Percentiles rank a stretch among this genome's conserved stretches.
Conservation (phyloP, 1,140 invertebrate genomes). For the Scaptomyza pallida region DNA sequence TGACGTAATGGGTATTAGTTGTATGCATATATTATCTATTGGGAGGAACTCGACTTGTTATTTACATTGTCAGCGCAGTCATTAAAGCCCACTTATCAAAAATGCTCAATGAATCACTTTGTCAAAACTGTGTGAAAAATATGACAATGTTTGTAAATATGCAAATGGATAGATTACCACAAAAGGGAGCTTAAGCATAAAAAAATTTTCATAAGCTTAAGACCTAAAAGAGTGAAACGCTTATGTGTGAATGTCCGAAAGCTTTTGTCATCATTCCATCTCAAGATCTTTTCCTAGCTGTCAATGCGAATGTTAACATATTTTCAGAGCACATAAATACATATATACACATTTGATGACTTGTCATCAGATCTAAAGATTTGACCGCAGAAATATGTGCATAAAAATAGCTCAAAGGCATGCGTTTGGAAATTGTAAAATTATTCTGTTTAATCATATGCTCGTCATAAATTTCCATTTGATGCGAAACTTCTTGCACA, state of each 20-base stretch:
- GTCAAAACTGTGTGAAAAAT: not conserved
- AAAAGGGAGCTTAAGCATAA: too few species aligned
- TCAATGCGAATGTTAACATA: not conserved
- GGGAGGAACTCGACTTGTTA: not conserved
- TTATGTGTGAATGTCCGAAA: too few species aligned
- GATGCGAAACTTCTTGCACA: slow-evolving; percentile 39
- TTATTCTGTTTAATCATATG: slow-evolving; percentile 19
- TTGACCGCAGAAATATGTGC: slow-evolving; percentile 14
- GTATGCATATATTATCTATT: slow-evolving; percentile 9
- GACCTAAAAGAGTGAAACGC: too few species aligned
- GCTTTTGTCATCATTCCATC: too few species aligned
- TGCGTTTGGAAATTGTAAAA: not conserved
- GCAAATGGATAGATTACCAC: too few species aligned
- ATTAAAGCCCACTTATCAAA: slow-evolving; percentile 41
- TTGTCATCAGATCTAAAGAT: not conserved
- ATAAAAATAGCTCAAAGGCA: slow-evolving; percentile 28
- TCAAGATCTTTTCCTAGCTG: too few species aligned
- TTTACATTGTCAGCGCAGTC: slow-evolving; percentile 44
- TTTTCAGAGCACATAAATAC: not conserved
- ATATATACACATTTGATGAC: not conserved
- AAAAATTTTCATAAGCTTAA: too few species aligned
- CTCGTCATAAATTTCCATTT: slow-evolving; percentile 39
- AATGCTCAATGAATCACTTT: slow-evolving; percentile 21
- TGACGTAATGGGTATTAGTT: slow-evolving; percentile 68
- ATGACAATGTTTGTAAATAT: slow-evolving; percentile 15